phyloP scores from a whole-genome alignment of 2,797 vertebrate species.

The Sebastes iracundus region DNA sequence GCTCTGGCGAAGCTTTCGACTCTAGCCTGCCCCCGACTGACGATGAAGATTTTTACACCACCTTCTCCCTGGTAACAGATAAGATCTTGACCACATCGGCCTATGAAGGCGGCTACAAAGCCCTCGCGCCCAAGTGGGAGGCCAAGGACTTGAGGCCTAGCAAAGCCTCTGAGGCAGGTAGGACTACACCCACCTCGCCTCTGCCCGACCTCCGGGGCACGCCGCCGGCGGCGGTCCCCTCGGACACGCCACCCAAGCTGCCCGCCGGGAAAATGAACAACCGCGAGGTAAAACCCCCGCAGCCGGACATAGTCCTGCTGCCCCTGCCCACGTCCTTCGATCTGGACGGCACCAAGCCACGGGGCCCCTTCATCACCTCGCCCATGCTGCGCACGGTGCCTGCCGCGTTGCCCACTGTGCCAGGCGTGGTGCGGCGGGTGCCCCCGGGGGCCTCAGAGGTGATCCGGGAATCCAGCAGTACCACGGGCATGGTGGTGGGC shows the following conservation, averaged over 20 bases:
- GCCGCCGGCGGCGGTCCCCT: conserved; percentile 89
- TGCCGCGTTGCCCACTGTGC: conserved; percentile 99
- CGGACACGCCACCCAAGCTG: conserved; percentile 95
- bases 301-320: conserved; percentile 98
- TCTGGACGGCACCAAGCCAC: conserved; percentile 98
- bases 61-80: conserved; percentile 99
- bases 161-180: conserved; percentile 98
- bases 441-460: conserved; percentile 97
- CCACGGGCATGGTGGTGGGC: conserved; percentile 99
- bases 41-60: conserved; percentile 99
- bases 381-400: conserved; percentile 99
- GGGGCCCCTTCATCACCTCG: conserved; percentile 98
- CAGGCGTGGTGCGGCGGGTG: conserved; percentile 94
- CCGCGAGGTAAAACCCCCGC: conserved; percentile 98
- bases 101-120: conserved; percentile 99
- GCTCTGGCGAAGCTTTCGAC: conserved; percentile 99
- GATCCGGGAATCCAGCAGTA: conserved; percentile 99
- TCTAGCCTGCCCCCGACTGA: conserved; percentile 99
- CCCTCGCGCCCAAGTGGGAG: conserved; percentile 99
- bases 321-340: conserved; percentile 98
- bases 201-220: conserved; percentile 93
- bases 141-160: conserved; percentile 99
- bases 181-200: conserved; percentile 95
- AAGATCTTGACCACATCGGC: conserved; percentile 99
- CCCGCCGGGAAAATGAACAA: conserved; percentile 99